A percentile compares a stretch with the other conserved stretches of the same genome.
Evolutionary conservation across 1,140 invertebrate genomes (phyloP).

Genomic region (Mactra quadrangularis): DNA sequence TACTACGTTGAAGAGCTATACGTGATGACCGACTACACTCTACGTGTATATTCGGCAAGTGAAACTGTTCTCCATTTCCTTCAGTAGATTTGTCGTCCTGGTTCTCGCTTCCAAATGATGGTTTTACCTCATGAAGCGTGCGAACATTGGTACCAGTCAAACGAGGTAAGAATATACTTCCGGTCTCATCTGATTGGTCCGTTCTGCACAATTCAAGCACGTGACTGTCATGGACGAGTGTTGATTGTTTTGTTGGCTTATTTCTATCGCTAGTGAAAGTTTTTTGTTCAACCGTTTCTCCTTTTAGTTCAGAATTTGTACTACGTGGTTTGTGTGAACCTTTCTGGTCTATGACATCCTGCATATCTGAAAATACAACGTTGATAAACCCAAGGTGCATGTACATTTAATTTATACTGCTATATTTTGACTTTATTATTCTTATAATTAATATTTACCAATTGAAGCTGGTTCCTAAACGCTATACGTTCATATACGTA

Average conservation of each 20-base stretch:
- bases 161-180: slow-evolving; percentile 11
- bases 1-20: slow-evolving; percentile 30
- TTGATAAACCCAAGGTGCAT: no score
- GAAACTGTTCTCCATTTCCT: neutral
- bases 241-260: neutral
- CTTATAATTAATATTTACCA: no score
- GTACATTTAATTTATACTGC: no score
- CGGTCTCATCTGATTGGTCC: slow-evolving; percentile 5
- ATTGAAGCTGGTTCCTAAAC: no score
- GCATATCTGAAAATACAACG: no score
- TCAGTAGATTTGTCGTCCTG: slow-evolving; percentile 9
- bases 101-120: neutral
- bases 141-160: neutral
- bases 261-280: neutral
- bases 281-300: neutral
- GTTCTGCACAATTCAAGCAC: neutral
- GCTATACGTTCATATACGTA: no score
- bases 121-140: neutral
- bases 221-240: neutral
- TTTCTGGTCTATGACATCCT: no score
- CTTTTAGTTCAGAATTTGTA: no score
- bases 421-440: no score
- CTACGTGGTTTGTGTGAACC: no score
- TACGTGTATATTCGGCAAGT: slow-evolving; percentile 27
- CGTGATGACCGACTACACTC: neutral